phyloP scores from a whole-genome alignment of 2,888 invertebrate genomes.

The Meteorus cinctellus region DNA sequence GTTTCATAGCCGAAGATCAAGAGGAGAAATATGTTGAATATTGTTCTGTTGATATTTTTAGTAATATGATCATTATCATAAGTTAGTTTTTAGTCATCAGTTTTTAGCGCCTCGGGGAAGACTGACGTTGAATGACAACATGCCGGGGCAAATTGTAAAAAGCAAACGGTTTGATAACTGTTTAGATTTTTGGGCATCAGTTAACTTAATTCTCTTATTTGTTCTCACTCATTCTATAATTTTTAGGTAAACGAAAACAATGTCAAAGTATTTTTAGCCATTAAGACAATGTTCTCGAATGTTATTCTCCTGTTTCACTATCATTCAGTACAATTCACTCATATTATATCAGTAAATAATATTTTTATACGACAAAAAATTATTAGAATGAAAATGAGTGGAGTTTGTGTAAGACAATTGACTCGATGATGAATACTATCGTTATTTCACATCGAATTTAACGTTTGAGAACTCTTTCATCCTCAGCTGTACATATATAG shows the following conservation, averaged over 20 bases:
- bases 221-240: not conserved
- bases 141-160: conserved; percentile 4
- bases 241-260: not conserved
- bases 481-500: too few species aligned
- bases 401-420: not conserved
- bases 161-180: not conserved
- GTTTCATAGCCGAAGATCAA: not conserved
- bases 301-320: not conserved
- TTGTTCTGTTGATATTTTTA: conserved; percentile 21
- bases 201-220: too few species aligned
- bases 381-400: not conserved
- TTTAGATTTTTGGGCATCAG: too few species aligned
- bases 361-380: conserved; percentile 14
- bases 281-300: not conserved
- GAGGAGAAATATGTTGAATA: conserved; percentile 39
- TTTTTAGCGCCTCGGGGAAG: conserved; percentile 28
- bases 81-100: not conserved
- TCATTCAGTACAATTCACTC: conserved; percentile 27
- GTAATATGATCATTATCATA: too few species aligned
- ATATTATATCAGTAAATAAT: conserved; percentile 9
- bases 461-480: too few species aligned
- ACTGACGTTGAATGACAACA: conserved; percentile 39
- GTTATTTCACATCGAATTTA: not conserved
- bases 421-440: not conserved
- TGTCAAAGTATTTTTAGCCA: not conserved